These are phyloP conservation scores for Fulmarus glacialis DNA, from an alignment of 2,113 vertebrate species.

Conservation along the genomic window DNA sequence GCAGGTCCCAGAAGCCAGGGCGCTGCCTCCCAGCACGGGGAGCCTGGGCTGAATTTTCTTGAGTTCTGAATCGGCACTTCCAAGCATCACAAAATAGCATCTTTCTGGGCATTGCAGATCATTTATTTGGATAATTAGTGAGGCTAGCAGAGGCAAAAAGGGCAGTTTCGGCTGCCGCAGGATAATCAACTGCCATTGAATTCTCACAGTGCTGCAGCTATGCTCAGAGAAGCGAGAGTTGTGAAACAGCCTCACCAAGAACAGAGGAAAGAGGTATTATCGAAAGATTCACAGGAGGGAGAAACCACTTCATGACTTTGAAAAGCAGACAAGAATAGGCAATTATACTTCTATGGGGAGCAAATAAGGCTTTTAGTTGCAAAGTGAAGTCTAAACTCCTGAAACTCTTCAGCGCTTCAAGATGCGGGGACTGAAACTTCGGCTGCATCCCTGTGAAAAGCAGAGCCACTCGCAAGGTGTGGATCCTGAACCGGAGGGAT, in stretches of 20 bases:
- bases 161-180: not conserved
- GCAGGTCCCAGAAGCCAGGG: not conserved
- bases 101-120: not conserved
- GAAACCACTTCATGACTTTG: not conserved
- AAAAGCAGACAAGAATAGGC: not conserved
- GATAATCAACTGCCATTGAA: not conserved
- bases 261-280: too few species aligned
- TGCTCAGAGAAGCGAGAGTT: not conserved
- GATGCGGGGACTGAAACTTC: not conserved
- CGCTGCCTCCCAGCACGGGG: accelerated
- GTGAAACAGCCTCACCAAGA: not conserved
- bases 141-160: not conserved
- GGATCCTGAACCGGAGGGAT: not conserved
- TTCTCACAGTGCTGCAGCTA: not conserved
- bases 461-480: not conserved
- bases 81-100: not conserved
- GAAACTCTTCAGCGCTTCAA: not conserved
- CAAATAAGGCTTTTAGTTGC: not conserved
- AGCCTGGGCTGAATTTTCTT: not conserved
- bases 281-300: not conserved
- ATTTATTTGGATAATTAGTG: not conserved
- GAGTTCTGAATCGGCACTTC: not conserved
- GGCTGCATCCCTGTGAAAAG: not conserved
- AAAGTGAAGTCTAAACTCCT: not conserved
- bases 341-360: not conserved